Evolutionary conservation across 2,888 invertebrate species (phyloP).

Genomic region (Theristus sp.): DNA sequence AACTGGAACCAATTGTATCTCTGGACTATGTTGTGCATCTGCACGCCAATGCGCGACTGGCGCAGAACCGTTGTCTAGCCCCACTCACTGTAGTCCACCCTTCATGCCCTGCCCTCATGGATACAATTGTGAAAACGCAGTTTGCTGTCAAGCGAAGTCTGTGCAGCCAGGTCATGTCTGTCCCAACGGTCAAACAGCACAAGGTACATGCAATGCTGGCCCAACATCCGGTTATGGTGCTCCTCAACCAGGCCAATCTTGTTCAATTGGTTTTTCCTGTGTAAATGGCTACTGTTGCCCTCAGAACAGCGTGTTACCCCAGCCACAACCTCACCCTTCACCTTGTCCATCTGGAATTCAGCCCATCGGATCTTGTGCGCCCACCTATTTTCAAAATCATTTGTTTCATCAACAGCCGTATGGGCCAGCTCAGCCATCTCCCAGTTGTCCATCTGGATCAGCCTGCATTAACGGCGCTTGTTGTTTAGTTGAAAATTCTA

Average conservation of each 20-base stretch:
- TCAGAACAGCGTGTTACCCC: neutral
- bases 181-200: neutral
- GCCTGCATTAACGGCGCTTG: neutral
- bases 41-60: neutral
- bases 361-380: too few species aligned
- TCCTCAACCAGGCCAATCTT: too few species aligned
- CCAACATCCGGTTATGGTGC: neutral
- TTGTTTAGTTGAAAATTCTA: too few species aligned
- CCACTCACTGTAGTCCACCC: neutral
- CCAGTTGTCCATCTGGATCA: neutral
- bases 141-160: neutral
- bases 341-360: neutral
- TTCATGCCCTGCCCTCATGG: neutral
- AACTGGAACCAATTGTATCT: neutral
- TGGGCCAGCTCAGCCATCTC: neutral
- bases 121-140: neutral
- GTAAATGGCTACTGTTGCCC: neutral
- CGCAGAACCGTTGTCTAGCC: neutral
- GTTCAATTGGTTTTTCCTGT: neutral
- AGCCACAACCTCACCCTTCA: neutral
- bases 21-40: neutral
- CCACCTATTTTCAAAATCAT: too few species aligned
- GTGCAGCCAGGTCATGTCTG: too few species aligned
- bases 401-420: neutral
- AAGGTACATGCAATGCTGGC: neutral